These are phyloP conservation scores for Apamea epomidion DNA, from an alignment of 2,888 invertebrate genomes.

Conservation along the genomic window DNA sequence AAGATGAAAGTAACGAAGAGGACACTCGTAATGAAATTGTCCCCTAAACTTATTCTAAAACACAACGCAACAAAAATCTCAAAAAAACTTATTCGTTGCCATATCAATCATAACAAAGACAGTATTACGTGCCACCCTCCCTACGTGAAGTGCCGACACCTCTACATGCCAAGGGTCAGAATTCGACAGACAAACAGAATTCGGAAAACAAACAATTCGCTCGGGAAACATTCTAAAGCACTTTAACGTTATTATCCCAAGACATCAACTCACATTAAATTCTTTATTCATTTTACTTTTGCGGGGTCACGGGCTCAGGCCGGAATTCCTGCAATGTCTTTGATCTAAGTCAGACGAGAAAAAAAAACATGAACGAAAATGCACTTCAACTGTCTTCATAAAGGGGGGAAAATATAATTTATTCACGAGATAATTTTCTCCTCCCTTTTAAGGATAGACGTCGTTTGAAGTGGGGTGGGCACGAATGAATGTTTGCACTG, in stretches of 20 bases:
- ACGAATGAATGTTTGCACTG: constrained; percentile 85
- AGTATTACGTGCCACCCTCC: constrained; percentile 30
- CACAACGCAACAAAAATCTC: constrained; percentile 8
- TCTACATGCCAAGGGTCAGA: constrained; percentile 69
- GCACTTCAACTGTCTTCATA: constrained; percentile 90
- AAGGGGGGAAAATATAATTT: constrained; percentile 90
- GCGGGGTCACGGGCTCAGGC: constrained; percentile 82
- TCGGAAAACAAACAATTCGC: constrained; percentile 84
- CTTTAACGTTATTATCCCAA: constrained; percentile 86
- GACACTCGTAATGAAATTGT: neutral
- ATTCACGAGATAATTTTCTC: constrained; percentile 91
- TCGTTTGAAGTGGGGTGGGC: constrained; percentile 84
- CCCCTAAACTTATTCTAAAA: constrained; percentile 10
- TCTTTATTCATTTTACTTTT: constrained; percentile 88
- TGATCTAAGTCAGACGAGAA: constrained; percentile 86
- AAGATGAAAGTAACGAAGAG: constrained; percentile 21
- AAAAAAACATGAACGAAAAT: constrained; percentile 87
- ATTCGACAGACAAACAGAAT: constrained; percentile 81
- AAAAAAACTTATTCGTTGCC: constrained; percentile 6
- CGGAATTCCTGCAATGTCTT: constrained; percentile 87
- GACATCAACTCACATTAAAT: constrained; percentile 89
- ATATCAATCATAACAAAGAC: constrained; percentile 52
- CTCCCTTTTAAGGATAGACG: constrained; percentile 85
- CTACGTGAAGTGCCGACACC: constrained; percentile 40
- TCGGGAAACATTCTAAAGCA: constrained; percentile 83